Conservation (phyloP, 92 coral and sea anemone species). For the Palythoa grandiflora region DNA sequence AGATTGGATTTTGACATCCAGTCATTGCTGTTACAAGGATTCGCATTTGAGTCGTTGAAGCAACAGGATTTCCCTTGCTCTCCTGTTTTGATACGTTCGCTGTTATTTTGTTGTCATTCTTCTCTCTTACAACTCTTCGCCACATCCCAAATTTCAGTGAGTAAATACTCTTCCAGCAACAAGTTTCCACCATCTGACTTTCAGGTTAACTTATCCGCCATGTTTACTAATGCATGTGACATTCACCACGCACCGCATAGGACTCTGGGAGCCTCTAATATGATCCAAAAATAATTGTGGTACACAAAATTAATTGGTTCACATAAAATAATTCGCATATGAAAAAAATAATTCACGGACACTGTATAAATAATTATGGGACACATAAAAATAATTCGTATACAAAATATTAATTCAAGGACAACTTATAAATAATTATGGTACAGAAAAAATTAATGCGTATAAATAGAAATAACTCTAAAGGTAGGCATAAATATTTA, state of each 20-base stretch:
- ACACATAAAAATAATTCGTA: conserved; percentile 14
- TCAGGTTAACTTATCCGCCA: conserved; percentile 6
- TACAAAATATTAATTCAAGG: conserved; percentile 27
- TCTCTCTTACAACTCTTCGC: background rate
- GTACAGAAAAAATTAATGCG: conserved; percentile 30
- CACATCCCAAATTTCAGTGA: background rate
- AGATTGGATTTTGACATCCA: too few relatives aligned
- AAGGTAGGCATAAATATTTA: conserved; percentile 29
- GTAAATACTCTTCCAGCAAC: conserved; percentile 5
- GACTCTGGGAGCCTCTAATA: conserved; percentile 8
- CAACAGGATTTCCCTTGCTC: too few relatives aligned
- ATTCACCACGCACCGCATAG: conserved; percentile 37
- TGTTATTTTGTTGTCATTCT: too few relatives aligned
- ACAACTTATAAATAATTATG: conserved; percentile 34
- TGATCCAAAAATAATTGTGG: conserved; percentile 32
- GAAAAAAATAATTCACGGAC: conserved; percentile 38
- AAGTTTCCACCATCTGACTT: background rate
- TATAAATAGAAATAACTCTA: conserved; percentile 23
- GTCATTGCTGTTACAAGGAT: too few relatives aligned
- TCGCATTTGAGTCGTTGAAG: too few relatives aligned
- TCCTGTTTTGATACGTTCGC: too few relatives aligned
- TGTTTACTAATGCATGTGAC: conserved; percentile 38
- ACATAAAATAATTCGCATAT: conserved; percentile 26
- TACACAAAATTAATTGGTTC: conserved; percentile 31
- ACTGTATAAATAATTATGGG: conserved; percentile 34